phyloP scores from a whole-genome alignment of 1,140 invertebrate genomes.

The Drosophila arawakana region DNA sequence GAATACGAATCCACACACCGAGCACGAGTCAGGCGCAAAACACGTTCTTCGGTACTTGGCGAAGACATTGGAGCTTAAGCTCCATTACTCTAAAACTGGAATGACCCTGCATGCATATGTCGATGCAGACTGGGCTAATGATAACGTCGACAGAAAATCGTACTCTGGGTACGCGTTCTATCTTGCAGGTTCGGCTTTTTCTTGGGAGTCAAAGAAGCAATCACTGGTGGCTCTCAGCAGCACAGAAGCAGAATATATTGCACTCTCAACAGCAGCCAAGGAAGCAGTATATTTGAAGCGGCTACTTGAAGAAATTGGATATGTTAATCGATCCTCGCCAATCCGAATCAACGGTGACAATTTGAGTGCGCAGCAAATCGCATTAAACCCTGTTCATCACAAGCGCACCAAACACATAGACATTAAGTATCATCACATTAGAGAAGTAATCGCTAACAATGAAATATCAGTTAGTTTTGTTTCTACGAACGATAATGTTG shows the following conservation, averaged over 20 bases:
- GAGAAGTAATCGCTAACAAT: background rate
- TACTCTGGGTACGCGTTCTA: no score
- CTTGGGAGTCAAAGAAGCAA: conserved; percentile 5
- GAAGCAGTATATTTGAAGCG: background rate
- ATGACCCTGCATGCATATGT: no score
- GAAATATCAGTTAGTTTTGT: background rate
- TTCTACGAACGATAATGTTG: background rate
- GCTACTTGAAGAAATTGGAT: conserved; percentile 4
- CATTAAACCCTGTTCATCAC: background rate
- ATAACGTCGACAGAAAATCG: no score
- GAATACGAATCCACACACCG: conserved; percentile 1
- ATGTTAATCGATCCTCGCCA: background rate
- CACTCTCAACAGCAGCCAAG: conserved; percentile 1
- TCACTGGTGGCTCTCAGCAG: background rate
- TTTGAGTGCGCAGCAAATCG: conserved; percentile 3
- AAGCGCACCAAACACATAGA: background rate
- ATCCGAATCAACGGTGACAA: background rate
- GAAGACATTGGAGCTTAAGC: no score
- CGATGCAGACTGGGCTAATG: no score
- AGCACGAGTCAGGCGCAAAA: background rate
- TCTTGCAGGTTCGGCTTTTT: background rate
- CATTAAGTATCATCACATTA: conserved; percentile 5
- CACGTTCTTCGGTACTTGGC: background rate
- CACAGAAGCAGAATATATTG: conserved; percentile 3
- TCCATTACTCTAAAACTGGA: no score